These are phyloP conservation scores for Hafferia zeledoni DNA, from an alignment of 2,797 vertebrate species.

Conservation along the genomic window DNA sequence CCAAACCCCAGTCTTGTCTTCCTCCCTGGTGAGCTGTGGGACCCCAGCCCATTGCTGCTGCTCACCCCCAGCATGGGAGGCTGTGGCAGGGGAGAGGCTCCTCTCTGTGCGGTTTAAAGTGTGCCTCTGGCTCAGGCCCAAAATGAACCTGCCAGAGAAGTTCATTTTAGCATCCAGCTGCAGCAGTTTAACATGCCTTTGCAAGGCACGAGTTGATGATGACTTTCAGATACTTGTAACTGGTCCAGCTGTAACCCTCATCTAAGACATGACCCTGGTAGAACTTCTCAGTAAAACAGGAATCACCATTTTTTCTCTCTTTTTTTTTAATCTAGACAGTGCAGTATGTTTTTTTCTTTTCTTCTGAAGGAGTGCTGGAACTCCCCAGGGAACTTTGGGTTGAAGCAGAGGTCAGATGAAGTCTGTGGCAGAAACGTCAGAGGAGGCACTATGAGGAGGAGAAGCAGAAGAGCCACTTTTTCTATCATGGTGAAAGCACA, in stretches of 20 bases:
- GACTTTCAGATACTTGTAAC: background rate
- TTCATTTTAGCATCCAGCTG: background rate
- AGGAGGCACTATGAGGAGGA: background rate
- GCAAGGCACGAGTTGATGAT: background rate
- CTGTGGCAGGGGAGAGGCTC: background rate
- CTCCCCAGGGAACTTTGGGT: background rate
- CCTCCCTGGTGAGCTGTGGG: background rate
- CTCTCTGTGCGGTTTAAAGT: background rate
- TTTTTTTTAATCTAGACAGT: background rate
- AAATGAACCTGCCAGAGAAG: background rate
- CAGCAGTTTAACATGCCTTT: background rate
- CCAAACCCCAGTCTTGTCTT: background rate
- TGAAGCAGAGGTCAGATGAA: background rate
- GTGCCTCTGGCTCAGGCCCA: background rate
- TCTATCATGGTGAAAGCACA: accelerated
- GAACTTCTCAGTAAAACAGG: background rate
- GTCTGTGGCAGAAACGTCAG: background rate
- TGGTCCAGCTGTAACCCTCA: background rate
- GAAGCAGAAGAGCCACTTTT: background rate
- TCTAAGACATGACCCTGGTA: background rate
- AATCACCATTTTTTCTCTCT: background rate
- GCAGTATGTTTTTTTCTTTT: background rate
- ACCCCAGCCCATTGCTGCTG: background rate
- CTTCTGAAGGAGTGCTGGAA: background rate
- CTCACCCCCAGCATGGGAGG: accelerated